Base-by-base conservation (phyloP, 2,888 invertebrate genomes). In the Heliconius sara region DNA sequence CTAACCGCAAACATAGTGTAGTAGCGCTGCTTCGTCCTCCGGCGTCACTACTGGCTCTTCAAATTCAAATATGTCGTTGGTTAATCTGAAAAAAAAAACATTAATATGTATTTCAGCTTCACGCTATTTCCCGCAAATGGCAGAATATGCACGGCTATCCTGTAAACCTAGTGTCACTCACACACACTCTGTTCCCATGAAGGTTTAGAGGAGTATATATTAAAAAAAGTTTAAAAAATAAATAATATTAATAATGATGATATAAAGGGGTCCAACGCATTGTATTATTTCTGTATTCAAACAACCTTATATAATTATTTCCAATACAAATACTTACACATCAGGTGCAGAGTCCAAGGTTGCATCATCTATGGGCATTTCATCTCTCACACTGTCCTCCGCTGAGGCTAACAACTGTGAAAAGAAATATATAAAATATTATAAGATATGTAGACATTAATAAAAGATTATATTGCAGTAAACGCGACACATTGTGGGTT, bases 1-100 rank as follows among this genome's bases (percentile, higher is more conserved):
- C 88, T 85, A 30, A 89, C 95, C 93, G 77, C 94, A 93, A 52
- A 95, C 92, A 70, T 92, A 95, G 78, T 92, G 92, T 5, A 94
- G 82, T 2, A 95, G 76, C 0, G 92, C 90, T 0, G 94, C 94
- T 72, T 95, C 93, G 76, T 95, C 95, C 43, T 94, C 94, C 0
- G 94, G 90, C 0, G 92, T 89, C 27, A 93, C 91, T 0, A 90
- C 87, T 0, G 89, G 86, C 77, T 93, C 93, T 34, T 91, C 91
- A 16, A 83, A 88, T 19, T 87, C 86, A 13, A 88, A 87, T 84
- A 88, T 83, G 47, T 90, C 91, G 47, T 73, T 60, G 39, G 60
- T 60, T 16, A 73, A 39, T 39, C 73, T 57, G 25, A n/a, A 27
- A 76, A n/a, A 76, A n/a, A n/a, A 7, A 71, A 19, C 70, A 71